A percentile compares a stretch with the other conserved stretches of the same genome.
These are phyloP conservation scores for Helicolenus hilgendorfi DNA, from an alignment of 2,797 vertebrate genomes.

Conservation along the genomic window DNA sequence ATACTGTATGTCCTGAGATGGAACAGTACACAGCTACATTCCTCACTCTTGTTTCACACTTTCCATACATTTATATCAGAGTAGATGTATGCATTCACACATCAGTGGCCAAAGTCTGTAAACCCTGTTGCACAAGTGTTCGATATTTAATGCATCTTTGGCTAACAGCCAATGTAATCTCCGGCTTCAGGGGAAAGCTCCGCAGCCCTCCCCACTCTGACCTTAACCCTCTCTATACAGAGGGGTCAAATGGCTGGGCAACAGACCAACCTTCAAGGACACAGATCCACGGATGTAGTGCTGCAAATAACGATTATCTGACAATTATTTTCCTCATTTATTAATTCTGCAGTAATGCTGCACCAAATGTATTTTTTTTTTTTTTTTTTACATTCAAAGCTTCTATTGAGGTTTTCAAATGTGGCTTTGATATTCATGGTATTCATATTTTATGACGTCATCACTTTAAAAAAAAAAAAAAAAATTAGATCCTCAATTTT, in stretches of 20 bases:
- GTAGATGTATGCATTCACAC: background rate
- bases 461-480: no score
- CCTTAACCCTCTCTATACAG: conserved; percentile 14
- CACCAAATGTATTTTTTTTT: no score
- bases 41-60: background rate
- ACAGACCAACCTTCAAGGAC: conserved; percentile 63
- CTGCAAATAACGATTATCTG: background rate
- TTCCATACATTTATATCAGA: background rate
- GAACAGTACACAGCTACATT: background rate
- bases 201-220: background rate
- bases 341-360: no score
- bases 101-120: background rate
- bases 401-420: no score
- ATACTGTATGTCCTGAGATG: background rate
- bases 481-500: no score
- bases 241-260: conserved; percentile 47
- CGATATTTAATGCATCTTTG: conserved; percentile 73
- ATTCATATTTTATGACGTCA: no score
- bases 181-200: conserved; percentile 33
- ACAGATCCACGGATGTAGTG: background rate
- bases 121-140: conserved; percentile 43
- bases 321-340: no score
- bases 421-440: no score
- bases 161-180: conserved; percentile 67
- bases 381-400: no score